A percentile compares a stretch with the other conserved stretches of the same genome.
Conservation (phyloP, 2,888 invertebrate genomes). For the Lissocephala sabroskyi region DNA sequence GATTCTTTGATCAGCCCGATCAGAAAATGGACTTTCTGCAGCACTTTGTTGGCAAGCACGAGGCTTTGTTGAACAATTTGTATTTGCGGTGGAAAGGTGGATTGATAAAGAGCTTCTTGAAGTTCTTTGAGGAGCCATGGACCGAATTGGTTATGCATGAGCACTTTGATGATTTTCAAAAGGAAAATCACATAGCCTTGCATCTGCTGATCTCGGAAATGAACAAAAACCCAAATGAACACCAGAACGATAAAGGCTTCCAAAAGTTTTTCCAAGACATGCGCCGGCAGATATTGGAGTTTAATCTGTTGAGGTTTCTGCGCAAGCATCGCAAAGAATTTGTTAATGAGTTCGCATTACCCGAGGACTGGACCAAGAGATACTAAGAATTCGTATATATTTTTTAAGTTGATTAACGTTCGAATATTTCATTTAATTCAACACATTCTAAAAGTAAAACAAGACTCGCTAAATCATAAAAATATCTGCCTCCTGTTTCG, state of each 20-base stretch:
- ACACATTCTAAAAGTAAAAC: background rate
- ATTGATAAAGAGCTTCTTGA: slow-evolving; percentile 44
- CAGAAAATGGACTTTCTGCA: slow-evolving; percentile 45
- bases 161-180: slow-evolving; percentile 43
- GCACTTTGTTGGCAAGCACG: slow-evolving; percentile 59
- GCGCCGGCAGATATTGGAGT: slow-evolving; percentile 33
- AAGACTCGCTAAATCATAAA: no score
- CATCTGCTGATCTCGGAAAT: slow-evolving; percentile 25
- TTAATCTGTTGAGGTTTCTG: slow-evolving; percentile 45
- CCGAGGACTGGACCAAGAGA: slow-evolving; percentile 50
- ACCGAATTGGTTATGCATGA: slow-evolving; percentile 62
- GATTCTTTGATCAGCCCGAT: background rate
- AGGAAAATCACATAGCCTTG: slow-evolving; percentile 22
- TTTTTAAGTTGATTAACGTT: no score
- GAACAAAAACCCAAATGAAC: background rate
- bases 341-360: slow-evolving; percentile 43
- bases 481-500: no score
- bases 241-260: no score
- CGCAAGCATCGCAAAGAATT: slow-evolving; percentile 52
- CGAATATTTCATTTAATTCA: background rate
- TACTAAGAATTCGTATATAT: no score
- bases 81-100: slow-evolving; percentile 32
- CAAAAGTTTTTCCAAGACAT: no score
- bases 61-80: slow-evolving; percentile 54
- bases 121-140: slow-evolving; percentile 52